Conservation (phyloP, 2,113 vertebrate genomes). For the Brachyistius frenatus region DNA sequence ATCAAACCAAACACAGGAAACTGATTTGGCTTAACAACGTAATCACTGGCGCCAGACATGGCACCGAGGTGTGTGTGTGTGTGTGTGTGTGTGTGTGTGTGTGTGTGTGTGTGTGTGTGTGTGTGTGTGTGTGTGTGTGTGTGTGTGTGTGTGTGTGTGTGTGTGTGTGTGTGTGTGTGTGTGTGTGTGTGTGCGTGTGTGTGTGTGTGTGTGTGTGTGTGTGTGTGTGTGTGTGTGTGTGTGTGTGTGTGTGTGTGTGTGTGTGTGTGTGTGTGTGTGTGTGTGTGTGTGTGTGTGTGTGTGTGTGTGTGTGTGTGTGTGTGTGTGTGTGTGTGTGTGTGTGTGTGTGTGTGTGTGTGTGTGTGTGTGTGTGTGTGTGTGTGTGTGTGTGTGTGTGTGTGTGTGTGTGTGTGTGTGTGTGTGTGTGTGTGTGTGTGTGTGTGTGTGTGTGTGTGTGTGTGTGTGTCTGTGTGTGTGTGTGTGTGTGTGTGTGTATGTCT, state of each 20-base stretch:
- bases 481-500: conserved; percentile 17
- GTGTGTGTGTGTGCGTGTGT: conserved; percentile 13
- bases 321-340: background rate
- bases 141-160: conserved; percentile 20
- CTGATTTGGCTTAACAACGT: conserved; percentile 80
- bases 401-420: conserved; percentile 28
- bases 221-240: conserved; percentile 18
- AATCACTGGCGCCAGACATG: conserved; percentile 82
- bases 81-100: no score
- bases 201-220: conserved; percentile 28
- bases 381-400: conserved; percentile 5
- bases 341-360: conserved; percentile 20
- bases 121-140: conserved; percentile 17
- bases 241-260: conserved; percentile 10
- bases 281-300: conserved; percentile 18
- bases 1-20: conserved; percentile 84
- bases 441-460: conserved; percentile 11
- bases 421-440: conserved; percentile 16
- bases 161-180: conserved; percentile 22
- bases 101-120: conserved; percentile 20
- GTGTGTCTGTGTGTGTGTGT: background rate
- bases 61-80: no score
- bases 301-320: conserved; percentile 11
- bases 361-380: conserved; percentile 16
- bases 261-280: conserved; percentile 19